Conservation (phyloP, 2,113 vertebrate genomes). For the Notiomystis cincta region DNA sequence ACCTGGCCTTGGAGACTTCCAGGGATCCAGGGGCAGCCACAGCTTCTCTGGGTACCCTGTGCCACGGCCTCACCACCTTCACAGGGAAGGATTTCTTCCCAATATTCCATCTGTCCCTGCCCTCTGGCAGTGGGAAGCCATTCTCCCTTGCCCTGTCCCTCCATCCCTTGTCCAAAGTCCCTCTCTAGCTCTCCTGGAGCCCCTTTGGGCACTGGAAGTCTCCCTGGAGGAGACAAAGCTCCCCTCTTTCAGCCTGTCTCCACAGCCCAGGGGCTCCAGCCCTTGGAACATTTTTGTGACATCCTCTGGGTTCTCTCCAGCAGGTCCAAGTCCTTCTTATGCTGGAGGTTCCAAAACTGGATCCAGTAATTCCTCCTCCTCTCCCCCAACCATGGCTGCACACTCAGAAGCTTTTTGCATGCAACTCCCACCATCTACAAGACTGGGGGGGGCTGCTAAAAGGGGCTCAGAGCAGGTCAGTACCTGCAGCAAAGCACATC, state of each 20-base stretch:
- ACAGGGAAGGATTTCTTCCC: not conserved
- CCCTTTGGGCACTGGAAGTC: not conserved
- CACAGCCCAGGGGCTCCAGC: not conserved
- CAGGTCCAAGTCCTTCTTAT: not conserved
- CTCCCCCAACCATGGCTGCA: not conserved
- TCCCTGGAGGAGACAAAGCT: too few relatives aligned
- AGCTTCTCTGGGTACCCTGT: not conserved
- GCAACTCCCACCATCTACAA: not conserved
- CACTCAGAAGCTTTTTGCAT: not conserved
- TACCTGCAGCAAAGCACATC: not conserved
- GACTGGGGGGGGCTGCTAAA: not conserved
- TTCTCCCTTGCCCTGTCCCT: not conserved
- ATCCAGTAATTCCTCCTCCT: not conserved
- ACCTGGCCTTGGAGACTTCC: not conserved
- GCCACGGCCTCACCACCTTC: accelerated
- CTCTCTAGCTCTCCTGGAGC: not conserved
- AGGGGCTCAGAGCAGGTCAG: not conserved
- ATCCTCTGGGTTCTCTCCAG: not conserved
- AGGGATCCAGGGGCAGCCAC: not conserved
- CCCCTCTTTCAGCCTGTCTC: not conserved
- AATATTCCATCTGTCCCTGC: not conserved
- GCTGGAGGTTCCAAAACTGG: not conserved
- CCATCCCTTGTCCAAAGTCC: not conserved
- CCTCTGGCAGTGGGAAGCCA: not conserved
- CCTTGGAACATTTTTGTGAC: not conserved